Base-by-base conservation (phyloP, 2,797 vertebrate species). In the Aulostomus chinensis region DNA sequence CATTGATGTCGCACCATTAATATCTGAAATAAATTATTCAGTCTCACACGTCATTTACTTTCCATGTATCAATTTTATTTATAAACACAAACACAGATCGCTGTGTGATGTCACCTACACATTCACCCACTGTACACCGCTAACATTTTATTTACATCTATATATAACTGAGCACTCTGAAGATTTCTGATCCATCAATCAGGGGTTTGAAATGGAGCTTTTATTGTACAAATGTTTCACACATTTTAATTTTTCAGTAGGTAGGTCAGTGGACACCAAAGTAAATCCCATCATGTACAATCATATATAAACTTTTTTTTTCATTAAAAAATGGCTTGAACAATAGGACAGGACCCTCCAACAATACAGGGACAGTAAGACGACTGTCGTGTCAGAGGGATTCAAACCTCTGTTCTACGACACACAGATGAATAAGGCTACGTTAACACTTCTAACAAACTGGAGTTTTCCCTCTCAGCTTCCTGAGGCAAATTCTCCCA, bases 1-100 rank as follows among this genome's bases (percentile, higher is more conserved):
- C n/a, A n/a, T n/a, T n/a, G n/a, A n/a, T n/a, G n/a, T n/a, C n/a
- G n/a, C n/a, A n/a, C 16, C 11, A 3, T 3, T 24, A 20, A 17
- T 8, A 48, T 52, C 7, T 14, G 5, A 46, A 25, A 36, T 16
- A 45, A 14, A 9, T 24, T 2, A 8, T n/a, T 2, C n/a, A 28
- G 16, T 45, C 3, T 68, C 4, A 1, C 14, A 35, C 5, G 1
- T 24, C 2, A 4, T 34, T 31, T 21, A 2, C 35, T 37, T 59
- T 67, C 71, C 61, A 72, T 53, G 18, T 33, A 55, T 22, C 31
- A 67, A 49, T 58, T 72, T 83, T 85, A 87, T 84, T 88, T 63
- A 68, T 32, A 78, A 77, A 76, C 46, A 69, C 45, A 59, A 32
- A 71, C 50, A 54, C 64, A 28, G 53, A 49, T 50, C 11, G 14